These are phyloP conservation scores for Artemisiospiza belli DNA, from an alignment of 2,113 vertebrate species.

Conservation along the genomic window DNA sequence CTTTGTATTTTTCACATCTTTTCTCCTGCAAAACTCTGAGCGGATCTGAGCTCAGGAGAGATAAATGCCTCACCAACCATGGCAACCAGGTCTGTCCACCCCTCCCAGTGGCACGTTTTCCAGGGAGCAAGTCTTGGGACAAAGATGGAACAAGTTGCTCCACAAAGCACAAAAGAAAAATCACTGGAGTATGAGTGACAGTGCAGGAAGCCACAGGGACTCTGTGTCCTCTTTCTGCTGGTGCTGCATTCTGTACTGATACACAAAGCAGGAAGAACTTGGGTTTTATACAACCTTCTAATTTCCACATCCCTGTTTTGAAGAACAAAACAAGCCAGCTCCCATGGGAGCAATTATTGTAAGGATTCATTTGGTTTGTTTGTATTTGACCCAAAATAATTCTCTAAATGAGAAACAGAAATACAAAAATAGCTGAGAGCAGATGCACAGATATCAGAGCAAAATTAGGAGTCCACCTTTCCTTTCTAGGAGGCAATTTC, in stretches of 20 bases:
- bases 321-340: not conserved
- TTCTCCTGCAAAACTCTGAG: not conserved
- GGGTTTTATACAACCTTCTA: not conserved
- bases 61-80: not conserved
- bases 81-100: not conserved
- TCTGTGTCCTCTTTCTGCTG: not conserved
- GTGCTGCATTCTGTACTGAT: not conserved
- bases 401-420: constrained; percentile 1
- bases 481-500: not conserved
- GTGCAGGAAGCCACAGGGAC: not conserved
- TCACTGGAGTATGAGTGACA: not conserved
- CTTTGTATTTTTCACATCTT: not conserved
- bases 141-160: not conserved
- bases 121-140: not conserved
- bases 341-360: not conserved
- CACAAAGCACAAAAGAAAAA: not conserved
- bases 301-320: not conserved
- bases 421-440: not conserved
- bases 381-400: not conserved
- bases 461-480: constrained; percentile 6
- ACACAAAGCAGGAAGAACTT: not conserved
- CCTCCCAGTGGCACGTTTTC: fast-evolving
- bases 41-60: not conserved
- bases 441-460: not conserved
- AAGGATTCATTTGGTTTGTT: not conserved